Evolutionary conservation across 2,797 vertebrate species (phyloP).

Genomic region (Gobionotothen gibberifrons): DNA sequence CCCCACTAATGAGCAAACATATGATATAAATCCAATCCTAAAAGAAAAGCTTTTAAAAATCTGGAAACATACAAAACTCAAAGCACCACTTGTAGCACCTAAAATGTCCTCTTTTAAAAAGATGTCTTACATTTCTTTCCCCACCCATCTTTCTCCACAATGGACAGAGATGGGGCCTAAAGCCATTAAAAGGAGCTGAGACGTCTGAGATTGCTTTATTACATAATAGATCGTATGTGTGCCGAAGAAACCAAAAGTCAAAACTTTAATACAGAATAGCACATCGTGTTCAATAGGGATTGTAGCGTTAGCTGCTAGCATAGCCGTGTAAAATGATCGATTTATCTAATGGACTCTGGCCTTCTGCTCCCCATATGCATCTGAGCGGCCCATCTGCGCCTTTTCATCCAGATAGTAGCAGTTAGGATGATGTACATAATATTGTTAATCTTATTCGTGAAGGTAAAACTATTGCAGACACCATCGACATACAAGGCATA

Average conservation of each 20-base stretch:
- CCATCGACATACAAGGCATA: fast-evolving
- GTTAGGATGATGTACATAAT: fast-evolving
- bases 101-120: background rate
- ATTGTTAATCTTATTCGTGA: fast-evolving
- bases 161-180: background rate
- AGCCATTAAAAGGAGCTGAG: background rate
- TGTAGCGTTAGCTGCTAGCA: fast-evolving
- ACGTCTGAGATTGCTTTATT: background rate
- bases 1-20: background rate
- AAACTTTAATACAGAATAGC: fast-evolving
- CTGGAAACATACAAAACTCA: background rate
- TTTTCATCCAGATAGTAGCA: fast-evolving
- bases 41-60: background rate
- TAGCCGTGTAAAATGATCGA: fast-evolving
- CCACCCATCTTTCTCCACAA: background rate
- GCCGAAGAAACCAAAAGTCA: background rate
- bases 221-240: fast-evolving
- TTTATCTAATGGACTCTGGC: background rate
- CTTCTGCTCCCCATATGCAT: background rate
- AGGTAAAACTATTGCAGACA: background rate
- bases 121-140: background rate
- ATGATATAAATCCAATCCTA: background rate
- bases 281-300: background rate
- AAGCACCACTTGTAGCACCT: background rate
- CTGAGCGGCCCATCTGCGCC: background rate